Evolutionary conservation across 2,113 vertebrate species (phyloP).

Genomic region (Onychostoma macrolepis): DNA sequence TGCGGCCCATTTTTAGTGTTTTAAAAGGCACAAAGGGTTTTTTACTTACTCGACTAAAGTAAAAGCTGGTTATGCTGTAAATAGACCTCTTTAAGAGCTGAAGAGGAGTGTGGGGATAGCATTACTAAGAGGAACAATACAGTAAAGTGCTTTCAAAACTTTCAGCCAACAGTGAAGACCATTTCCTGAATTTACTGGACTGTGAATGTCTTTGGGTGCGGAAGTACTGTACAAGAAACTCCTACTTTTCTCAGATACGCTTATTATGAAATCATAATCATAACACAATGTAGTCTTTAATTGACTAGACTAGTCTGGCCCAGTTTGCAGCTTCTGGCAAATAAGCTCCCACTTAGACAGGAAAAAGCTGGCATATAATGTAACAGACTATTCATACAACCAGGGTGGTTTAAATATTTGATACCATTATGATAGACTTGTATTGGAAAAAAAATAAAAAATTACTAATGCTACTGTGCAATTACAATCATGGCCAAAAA

Average conservation of each 20-base stretch:
- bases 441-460: too few relatives aligned
- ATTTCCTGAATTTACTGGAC: background rate
- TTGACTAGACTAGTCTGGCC: background rate
- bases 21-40: background rate
- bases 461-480: too few relatives aligned
- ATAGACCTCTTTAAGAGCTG: background rate
- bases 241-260: background rate
- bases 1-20: background rate
- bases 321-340: background rate
- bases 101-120: background rate
- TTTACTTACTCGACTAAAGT: background rate
- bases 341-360: background rate
- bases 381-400: background rate
- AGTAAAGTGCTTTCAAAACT: background rate
- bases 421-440: background rate
- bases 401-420: background rate
- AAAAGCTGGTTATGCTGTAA: background rate
- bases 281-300: background rate
- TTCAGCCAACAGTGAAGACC: background rate
- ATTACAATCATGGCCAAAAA: too few relatives aligned
- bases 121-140: background rate
- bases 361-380: background rate
- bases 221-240: background rate
- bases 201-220: background rate
- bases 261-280: background rate